Evolutionary conservation across 2,797 vertebrate species (phyloP).

Genomic region (Loris lydekkerianus): DNA sequence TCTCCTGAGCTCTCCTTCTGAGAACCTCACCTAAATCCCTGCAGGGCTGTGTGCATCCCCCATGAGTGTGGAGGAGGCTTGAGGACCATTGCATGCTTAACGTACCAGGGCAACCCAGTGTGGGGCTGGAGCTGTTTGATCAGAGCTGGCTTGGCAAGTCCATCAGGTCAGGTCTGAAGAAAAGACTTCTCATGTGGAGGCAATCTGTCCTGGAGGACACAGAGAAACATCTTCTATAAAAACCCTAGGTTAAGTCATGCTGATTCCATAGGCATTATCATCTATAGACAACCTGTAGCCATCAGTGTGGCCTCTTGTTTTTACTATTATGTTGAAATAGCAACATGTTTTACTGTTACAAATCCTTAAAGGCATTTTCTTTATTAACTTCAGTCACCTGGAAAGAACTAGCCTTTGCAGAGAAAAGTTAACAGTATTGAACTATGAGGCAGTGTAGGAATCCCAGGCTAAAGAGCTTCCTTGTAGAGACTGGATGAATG

Average conservation of each 20-base stretch:
- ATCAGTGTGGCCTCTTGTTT: background rate
- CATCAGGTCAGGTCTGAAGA: background rate
- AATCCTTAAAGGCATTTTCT: background rate
- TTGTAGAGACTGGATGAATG: background rate
- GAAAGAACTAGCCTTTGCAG: background rate
- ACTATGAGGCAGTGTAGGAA: background rate
- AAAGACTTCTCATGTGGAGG: background rate
- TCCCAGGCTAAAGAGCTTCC: background rate
- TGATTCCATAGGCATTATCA: background rate
- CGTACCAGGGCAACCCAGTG: rapidly evolving
- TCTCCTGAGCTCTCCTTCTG: background rate
- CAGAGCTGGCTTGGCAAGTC: background rate
- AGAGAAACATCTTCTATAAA: background rate
- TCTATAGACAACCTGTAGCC: background rate
- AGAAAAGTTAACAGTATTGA: background rate
- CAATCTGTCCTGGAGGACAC: background rate
- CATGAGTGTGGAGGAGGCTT: rapidly evolving
- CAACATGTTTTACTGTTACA: background rate
- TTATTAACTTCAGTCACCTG: background rate
- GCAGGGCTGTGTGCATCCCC: background rate
- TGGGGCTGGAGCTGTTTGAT: no score
- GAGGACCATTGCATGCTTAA: rapidly evolving
- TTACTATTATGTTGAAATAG: background rate
- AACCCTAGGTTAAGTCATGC: background rate
- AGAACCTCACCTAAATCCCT: background rate